phyloP scores from a whole-genome alignment of 2,888 invertebrate genomes.

The Fragum whitleyi region DNA sequence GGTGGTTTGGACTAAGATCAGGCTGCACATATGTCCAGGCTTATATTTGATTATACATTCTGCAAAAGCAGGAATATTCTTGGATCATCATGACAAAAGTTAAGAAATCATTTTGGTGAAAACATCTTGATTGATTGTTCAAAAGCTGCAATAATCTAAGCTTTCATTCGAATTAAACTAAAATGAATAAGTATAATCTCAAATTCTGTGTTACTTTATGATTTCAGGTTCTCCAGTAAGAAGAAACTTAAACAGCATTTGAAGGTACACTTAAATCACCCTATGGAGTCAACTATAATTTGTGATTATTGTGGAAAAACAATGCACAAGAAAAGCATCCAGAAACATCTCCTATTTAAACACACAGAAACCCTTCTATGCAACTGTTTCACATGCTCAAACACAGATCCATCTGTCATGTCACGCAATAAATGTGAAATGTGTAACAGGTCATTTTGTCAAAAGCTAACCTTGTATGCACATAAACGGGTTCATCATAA shows the following conservation, averaged over 20 bases:
- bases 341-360: conserved; percentile 35
- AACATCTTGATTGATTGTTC: too few relatives aligned
- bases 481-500: conserved; percentile 38
- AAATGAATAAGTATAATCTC: too few relatives aligned
- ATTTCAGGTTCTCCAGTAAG: conserved; percentile 29
- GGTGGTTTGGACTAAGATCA: too few relatives aligned
- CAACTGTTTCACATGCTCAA: conserved; percentile 39
- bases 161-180: too few relatives aligned
- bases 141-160: too few relatives aligned
- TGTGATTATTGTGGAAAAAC: conserved; percentile 28
- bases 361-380: conserved; percentile 38
- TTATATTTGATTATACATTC: too few relatives aligned
- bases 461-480: conserved; percentile 27
- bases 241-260: conserved; percentile 11
- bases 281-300: not conserved
- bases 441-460: conserved; percentile 32
- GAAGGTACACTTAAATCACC: not conserved
- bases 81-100: too few relatives aligned
- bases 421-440: conserved; percentile 2
- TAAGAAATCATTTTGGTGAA: too few relatives aligned
- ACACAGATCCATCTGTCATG: not conserved
- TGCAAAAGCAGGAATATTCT: too few relatives aligned
- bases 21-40: too few relatives aligned
- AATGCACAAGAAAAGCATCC: conserved; percentile 24
- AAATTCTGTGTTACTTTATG: too few relatives aligned